Evolutionary conservation across 2,888 invertebrate species (phyloP).

Genomic region (Anoplius nigerrimus): DNA sequence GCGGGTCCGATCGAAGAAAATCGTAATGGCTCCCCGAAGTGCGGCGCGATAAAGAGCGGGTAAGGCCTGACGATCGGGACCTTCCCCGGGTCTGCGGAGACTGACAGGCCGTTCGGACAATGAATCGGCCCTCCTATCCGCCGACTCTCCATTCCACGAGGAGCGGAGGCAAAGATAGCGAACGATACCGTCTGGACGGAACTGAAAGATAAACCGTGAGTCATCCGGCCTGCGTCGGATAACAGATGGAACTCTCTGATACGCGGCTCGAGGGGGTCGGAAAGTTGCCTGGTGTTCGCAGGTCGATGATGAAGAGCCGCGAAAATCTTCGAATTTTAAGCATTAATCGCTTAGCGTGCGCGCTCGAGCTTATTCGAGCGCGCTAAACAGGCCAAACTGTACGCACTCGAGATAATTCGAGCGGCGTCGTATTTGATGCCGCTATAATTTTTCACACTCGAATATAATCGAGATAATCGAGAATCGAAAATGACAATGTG

Average conservation of each 20-base stretch:
- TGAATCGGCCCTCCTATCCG: constrained; percentile 41
- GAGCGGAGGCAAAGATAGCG: constrained; percentile 41
- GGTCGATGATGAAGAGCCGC: constrained; percentile 12
- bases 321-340: neutral
- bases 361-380: neutral
- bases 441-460: too few relatives aligned
- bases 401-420: too few relatives aligned
- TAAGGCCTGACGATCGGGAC: neutral
- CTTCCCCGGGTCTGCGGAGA: constrained; percentile 13
- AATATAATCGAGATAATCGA: too few relatives aligned
- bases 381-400: too few relatives aligned
- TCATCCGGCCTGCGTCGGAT: constrained; percentile 32
- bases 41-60: neutral
- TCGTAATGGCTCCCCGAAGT: too few relatives aligned
- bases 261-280: constrained; percentile 3
- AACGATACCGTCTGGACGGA: constrained; percentile 46
- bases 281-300: constrained; percentile 11
- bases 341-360: neutral
- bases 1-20: too few relatives aligned
- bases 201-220: constrained; percentile 46
- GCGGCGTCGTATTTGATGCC: too few relatives aligned
- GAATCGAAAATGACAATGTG: too few relatives aligned
- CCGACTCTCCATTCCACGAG: constrained; percentile 29
- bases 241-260: constrained; percentile 17
- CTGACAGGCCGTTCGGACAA: constrained; percentile 41